Conservation (phyloP, 2,797 vertebrate species). For the Menidia menidia region DNA sequence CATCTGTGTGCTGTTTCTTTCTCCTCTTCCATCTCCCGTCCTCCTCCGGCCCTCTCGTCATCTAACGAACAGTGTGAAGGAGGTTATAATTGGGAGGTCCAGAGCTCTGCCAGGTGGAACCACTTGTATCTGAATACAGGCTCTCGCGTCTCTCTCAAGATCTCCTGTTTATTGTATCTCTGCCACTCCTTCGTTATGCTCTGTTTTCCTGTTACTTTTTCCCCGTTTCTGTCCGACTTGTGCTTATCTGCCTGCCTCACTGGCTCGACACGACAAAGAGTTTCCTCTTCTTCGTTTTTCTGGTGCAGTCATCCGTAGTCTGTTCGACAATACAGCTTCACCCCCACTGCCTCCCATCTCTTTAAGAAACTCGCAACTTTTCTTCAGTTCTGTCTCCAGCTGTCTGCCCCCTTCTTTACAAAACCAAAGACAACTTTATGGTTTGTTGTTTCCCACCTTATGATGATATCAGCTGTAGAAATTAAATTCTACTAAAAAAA, state of each 20-base stretch:
- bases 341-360: slow-evolving; percentile 14
- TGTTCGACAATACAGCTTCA: slow-evolving; percentile 26
- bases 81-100: slow-evolving; percentile 81
- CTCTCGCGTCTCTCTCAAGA: slow-evolving; percentile 59
- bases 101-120: slow-evolving; percentile 84
- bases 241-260: slow-evolving; percentile 4
- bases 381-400: slow-evolving; percentile 22
- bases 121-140: slow-evolving; percentile 82
- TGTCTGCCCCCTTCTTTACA: slow-evolving; percentile 11
- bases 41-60: slow-evolving; percentile 44
- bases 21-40: slow-evolving; percentile 59
- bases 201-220: slow-evolving; percentile 15
- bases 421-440: background rate
- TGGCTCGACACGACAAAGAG: background rate
- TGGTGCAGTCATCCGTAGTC: slow-evolving; percentile 32
- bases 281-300: slow-evolving; percentile 20
- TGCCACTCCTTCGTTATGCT: slow-evolving; percentile 34
- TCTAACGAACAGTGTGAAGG: slow-evolving; percentile 76
- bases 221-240: slow-evolving; percentile 8
- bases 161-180: slow-evolving; percentile 53
- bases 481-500: too few relatives aligned
- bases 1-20: slow-evolving; percentile 52
- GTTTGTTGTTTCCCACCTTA: too few relatives aligned
- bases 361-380: slow-evolving; percentile 42
- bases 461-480: too few relatives aligned